These are phyloP conservation scores for Todiramphus chloris DNA, from an alignment of 2,113 vertebrate genomes.

Conservation along the genomic window DNA sequence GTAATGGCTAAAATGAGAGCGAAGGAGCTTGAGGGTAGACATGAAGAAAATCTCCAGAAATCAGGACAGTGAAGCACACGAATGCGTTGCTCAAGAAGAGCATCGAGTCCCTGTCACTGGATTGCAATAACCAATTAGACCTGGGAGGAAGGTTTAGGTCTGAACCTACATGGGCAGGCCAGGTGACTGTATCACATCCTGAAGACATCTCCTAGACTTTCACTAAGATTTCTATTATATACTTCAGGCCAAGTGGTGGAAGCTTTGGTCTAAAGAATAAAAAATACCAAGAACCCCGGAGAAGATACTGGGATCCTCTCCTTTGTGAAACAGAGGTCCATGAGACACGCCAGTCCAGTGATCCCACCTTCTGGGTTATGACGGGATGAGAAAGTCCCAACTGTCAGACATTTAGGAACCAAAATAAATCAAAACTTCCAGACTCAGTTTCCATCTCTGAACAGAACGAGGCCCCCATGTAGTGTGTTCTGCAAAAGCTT, in stretches of 20 bases:
- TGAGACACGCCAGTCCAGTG: not conserved
- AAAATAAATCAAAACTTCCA: not conserved
- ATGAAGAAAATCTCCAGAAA: not conserved
- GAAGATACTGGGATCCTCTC: not conserved
- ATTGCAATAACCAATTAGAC: not conserved
- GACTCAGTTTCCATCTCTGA: not conserved
- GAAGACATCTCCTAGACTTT: not conserved
- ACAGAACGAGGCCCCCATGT: not conserved
- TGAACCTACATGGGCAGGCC: not conserved
- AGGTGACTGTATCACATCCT: accelerated
- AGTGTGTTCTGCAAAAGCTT: not conserved
- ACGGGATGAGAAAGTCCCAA: not conserved
- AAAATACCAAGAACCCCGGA: accelerated
- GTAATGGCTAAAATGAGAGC: not conserved
- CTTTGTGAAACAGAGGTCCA: not conserved
- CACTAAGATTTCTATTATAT: not conserved
- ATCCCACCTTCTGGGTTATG: too few relatives aligned
- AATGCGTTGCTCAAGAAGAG: not conserved
- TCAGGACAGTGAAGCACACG: not conserved
- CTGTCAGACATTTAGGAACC: not conserved
- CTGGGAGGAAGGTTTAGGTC: not conserved
- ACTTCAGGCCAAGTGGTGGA: not conserved
- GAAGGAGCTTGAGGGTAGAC: not conserved
- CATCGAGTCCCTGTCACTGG: not conserved
- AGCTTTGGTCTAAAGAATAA: not conserved